Evolutionary conservation across 2,113 vertebrate genomes (phyloP).

Genomic region (Poeciliopsis turrubarensis): DNA sequence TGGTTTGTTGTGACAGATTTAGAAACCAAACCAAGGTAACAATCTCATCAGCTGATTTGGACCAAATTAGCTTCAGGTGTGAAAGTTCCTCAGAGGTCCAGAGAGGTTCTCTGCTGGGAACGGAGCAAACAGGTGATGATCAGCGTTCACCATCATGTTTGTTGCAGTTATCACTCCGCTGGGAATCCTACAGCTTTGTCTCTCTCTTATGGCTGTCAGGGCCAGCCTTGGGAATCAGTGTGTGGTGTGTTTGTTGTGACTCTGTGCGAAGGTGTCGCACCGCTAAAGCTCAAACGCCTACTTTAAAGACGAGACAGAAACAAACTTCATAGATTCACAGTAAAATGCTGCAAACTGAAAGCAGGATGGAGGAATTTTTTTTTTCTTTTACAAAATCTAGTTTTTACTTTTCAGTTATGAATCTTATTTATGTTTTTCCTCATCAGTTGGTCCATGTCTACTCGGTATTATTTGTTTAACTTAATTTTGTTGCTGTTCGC

Average conservation of each 20-base stretch:
- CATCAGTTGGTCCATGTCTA: too few species aligned
- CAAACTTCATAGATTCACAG: background rate
- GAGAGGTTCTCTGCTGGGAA: background rate
- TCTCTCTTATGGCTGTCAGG: slow-evolving; percentile 8
- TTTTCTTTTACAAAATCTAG: too few species aligned
- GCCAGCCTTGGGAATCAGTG: slow-evolving; percentile 26
- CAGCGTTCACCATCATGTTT: slow-evolving; percentile 4
- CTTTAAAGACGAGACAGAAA: background rate
- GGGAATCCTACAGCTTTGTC: slow-evolving; percentile 34
- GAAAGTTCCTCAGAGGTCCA: background rate
- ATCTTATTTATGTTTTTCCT: too few species aligned
- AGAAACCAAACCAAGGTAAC: background rate
- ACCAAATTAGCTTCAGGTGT: background rate
- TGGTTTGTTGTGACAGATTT: background rate
- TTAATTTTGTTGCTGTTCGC: too few species aligned
- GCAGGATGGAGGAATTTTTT: background rate
- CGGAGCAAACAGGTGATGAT: background rate
- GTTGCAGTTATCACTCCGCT: slow-evolving; percentile 22
- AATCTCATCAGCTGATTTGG: background rate
- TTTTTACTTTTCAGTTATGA: too few species aligned
- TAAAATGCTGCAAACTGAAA: background rate
- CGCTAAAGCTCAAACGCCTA: background rate
- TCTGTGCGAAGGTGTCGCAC: background rate
- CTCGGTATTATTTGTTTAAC: too few species aligned
- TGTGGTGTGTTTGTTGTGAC: slow-evolving; percentile 23